A percentile compares a stretch with the other conserved stretches of the same genome.
phyloP scores from a whole-genome alignment of 2,797 vertebrate genomes.

The Spinus pinus region DNA sequence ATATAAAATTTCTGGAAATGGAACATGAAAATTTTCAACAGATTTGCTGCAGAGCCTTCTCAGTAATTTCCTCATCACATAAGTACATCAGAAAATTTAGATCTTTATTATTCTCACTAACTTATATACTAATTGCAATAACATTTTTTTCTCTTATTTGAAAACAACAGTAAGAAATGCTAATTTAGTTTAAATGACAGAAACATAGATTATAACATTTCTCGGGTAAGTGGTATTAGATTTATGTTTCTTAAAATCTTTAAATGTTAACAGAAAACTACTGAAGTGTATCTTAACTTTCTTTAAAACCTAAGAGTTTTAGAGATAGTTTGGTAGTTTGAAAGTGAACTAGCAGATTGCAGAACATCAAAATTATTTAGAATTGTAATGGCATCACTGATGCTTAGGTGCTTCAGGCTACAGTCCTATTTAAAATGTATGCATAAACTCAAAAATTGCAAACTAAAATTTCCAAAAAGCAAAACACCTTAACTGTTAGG shows the following conservation, averaged over 20 bases:
- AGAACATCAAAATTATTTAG: neutral
- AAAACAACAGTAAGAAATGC: neutral
- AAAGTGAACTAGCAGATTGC: neutral
- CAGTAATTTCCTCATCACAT: neutral
- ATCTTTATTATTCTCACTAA: neutral
- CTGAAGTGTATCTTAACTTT: neutral
- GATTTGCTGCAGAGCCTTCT: neutral
- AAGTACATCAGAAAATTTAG: neutral
- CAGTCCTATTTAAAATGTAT: rapidly evolving
- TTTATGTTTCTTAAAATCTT: neutral
- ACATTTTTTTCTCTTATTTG: neutral
- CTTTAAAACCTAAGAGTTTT: neutral
- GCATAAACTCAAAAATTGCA: neutral
- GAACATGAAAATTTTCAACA: rapidly evolving
- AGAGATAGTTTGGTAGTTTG: neutral
- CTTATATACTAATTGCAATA: neutral
- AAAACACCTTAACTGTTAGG: neutral
- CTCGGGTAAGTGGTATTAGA: neutral
- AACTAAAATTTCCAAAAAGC: neutral
- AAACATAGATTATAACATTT: neutral
- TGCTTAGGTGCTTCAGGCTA: neutral
- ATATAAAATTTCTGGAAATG: neutral
- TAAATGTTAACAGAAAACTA: neutral
- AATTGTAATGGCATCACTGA: neutral
- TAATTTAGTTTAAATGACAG: neutral